Evolutionary conservation across 2,113 vertebrate species (phyloP).

Genomic region (Corvus cornix): DNA sequence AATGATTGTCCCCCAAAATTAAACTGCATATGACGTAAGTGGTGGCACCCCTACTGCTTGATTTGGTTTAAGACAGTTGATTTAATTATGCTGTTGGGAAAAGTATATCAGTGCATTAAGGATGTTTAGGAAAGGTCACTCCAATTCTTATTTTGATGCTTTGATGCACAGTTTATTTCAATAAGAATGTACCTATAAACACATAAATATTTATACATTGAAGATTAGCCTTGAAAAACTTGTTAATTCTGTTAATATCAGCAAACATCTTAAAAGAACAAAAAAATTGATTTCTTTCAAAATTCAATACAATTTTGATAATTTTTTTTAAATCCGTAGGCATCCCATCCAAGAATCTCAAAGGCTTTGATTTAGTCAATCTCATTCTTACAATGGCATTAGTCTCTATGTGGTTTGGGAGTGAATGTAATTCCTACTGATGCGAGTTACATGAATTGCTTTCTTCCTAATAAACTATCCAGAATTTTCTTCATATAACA

Average conservation of each 20-base stretch:
- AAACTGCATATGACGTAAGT: background rate
- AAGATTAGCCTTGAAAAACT: background rate
- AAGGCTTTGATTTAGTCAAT: background rate
- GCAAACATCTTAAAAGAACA: background rate
- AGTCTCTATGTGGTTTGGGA: background rate
- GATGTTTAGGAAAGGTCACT: background rate
- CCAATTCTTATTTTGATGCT: background rate
- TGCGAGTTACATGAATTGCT: background rate
- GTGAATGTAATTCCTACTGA: background rate
- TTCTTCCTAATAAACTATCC: background rate
- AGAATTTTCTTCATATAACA: background rate
- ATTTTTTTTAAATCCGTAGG: rapidly evolving
- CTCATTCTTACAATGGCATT: background rate
- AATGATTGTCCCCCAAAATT: background rate
- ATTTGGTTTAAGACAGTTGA: background rate
- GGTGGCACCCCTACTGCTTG: background rate
- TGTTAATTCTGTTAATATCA: background rate
- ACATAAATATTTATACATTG: background rate
- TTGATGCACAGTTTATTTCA: background rate
- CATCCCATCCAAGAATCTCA: background rate
- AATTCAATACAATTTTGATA: background rate
- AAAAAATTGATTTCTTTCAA: background rate
- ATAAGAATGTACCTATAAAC: background rate
- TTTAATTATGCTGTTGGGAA: background rate
- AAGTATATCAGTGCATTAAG: background rate